phyloP scores from a whole-genome alignment of 2,113 vertebrate genomes.

The Dinomys branickii region DNA sequence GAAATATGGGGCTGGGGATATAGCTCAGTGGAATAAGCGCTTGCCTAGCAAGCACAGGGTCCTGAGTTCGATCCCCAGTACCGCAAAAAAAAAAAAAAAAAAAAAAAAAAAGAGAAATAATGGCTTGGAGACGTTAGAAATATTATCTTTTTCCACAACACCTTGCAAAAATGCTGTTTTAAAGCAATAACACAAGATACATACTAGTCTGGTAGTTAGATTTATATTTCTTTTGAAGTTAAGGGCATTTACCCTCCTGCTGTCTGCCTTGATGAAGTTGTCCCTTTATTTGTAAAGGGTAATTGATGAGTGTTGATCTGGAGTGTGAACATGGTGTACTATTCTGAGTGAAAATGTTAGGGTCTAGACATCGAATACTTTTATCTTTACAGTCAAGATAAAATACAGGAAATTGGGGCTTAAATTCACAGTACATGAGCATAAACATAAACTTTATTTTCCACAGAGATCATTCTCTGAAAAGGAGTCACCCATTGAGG shows the following conservation, averaged over 20 bases:
- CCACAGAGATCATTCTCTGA: neutral
- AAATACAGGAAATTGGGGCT: neutral
- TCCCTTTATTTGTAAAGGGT: slow-evolving; percentile 29
- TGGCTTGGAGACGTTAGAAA: neutral
- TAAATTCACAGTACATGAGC: neutral
- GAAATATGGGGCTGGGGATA: no score
- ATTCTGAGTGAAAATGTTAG: neutral
- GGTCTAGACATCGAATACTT: neutral
- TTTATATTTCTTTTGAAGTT: slow-evolving; percentile 52
- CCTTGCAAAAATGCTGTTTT: slow-evolving; percentile 18
- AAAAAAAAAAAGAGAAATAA: no score
- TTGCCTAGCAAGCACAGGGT: no score
- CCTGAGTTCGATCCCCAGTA: no score
- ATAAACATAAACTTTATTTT: slow-evolving; percentile 6
- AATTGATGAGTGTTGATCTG: neutral
- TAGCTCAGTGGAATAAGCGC: no score
- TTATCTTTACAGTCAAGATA: slow-evolving; percentile 46
- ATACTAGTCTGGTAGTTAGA: neutral
- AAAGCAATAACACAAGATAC: neutral
- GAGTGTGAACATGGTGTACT: neutral
- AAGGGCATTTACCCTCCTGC: neutral
- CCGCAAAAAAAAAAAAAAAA: no score
- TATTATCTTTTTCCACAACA: neutral
- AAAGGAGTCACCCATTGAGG: neutral
- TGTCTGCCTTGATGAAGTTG: neutral